These are phyloP conservation scores for Luperina testacea DNA, from an alignment of 2,888 invertebrate genomes.

Conservation along the genomic window DNA sequence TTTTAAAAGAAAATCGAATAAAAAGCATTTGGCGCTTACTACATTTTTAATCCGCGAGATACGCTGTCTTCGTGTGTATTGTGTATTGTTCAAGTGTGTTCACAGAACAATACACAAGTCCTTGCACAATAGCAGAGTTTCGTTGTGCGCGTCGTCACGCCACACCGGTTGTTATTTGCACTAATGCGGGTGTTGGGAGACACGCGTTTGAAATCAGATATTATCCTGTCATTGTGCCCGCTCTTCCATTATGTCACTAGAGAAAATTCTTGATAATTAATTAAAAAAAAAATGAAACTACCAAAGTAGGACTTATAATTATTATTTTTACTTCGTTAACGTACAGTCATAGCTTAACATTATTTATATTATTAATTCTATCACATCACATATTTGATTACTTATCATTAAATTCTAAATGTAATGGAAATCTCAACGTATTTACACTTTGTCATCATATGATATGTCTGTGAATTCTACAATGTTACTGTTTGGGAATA, in stretches of 20 bases:
- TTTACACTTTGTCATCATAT: conserved; percentile 86
- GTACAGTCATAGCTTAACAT: conserved; percentile 53
- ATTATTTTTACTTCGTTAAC: conserved; percentile 52
- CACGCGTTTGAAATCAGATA: too few relatives aligned
- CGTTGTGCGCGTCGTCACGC: too few relatives aligned
- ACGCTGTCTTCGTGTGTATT: too few relatives aligned
- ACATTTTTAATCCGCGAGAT: too few relatives aligned
- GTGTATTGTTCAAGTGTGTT: too few relatives aligned
- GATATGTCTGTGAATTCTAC: conserved; percentile 87
- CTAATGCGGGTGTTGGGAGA: too few relatives aligned
- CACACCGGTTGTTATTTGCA: too few relatives aligned
- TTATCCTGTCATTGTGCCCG: too few relatives aligned
- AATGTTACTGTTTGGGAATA: conserved; percentile 86
- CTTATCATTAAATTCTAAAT: conserved; percentile 60
- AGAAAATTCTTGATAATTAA: not conserved
- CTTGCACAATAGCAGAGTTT: too few relatives aligned
- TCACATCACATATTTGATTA: conserved; percentile 69
- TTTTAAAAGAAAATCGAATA: not conserved
- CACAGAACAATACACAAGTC: too few relatives aligned
- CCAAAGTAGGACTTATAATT: conserved; percentile 30
- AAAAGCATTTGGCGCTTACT: not conserved
- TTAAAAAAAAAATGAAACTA: conserved; percentile 28
- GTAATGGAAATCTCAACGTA: conserved; percentile 63
- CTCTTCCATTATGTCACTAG: not conserved
- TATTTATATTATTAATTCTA: conserved; percentile 58